Evolutionary conservation across 2,888 invertebrate species (phyloP).

Genomic region (Stenodema calcarata): DNA sequence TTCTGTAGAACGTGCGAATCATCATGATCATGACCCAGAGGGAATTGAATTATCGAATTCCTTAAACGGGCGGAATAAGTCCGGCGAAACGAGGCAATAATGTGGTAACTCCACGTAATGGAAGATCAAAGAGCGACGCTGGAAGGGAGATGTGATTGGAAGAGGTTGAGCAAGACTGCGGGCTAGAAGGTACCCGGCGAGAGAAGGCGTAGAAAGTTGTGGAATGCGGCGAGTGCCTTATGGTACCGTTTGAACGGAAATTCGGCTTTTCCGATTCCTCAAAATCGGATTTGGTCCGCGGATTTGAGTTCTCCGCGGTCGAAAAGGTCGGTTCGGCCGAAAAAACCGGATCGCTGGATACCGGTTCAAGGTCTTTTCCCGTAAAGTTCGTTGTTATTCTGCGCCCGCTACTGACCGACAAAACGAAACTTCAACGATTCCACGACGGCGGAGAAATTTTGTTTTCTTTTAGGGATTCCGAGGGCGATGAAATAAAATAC

Average conservation of each 20-base stretch:
- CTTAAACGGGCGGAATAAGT: background rate
- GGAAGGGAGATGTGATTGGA: conserved; percentile 25
- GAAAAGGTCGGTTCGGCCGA: background rate
- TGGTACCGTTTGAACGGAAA: conserved; percentile 10
- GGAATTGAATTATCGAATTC: background rate
- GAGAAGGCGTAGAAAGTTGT: conserved; percentile 29
- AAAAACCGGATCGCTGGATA: background rate
- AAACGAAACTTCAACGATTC: background rate
- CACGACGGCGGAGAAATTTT: background rate
- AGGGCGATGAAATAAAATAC: background rate
- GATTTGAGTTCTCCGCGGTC: background rate
- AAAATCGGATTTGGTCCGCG: background rate
- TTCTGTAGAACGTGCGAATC: background rate
- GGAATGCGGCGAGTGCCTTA: conserved; percentile 41
- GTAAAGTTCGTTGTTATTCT: background rate
- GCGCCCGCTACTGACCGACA: background rate
- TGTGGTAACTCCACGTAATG: background rate
- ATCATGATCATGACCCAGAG: background rate
- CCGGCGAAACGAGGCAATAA: background rate
- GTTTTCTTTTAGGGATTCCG: background rate
- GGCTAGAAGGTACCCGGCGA: background rate
- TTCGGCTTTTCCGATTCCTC: background rate
- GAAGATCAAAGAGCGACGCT: background rate
- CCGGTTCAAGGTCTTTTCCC: background rate
- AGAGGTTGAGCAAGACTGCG: conserved; percentile 18